Percentiles rank a stretch among this genome's conserved stretches.
Evolutionary conservation across 2,888 invertebrate species (phyloP).

Genomic region (Mactromeris polynyma): DNA sequence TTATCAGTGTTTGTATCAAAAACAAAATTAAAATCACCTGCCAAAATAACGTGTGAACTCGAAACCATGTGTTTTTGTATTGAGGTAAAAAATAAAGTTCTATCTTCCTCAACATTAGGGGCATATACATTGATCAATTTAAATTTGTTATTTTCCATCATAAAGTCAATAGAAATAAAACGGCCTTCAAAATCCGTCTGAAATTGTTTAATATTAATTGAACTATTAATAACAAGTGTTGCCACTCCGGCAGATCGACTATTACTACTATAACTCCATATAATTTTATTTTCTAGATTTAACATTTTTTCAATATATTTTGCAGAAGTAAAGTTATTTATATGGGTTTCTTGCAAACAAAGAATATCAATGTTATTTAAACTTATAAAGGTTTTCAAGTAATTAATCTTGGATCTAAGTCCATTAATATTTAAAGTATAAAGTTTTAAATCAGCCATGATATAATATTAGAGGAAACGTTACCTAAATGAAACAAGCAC

Average conservation of each 20-base stretch:
- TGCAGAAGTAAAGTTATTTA: slow-evolving; percentile 21
- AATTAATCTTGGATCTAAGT: slow-evolving; percentile 44
- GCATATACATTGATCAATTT: background rate
- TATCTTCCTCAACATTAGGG: background rate
- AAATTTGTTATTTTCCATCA: background rate
- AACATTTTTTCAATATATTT: slow-evolving; percentile 32
- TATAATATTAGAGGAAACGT: background rate
- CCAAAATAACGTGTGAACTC: background rate
- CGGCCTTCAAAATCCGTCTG: slow-evolving; percentile 42
- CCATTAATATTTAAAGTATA: slow-evolving; percentile 50
- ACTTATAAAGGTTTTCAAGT: slow-evolving; percentile 11
- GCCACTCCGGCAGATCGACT: slow-evolving; percentile 4
- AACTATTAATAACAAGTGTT: slow-evolving; percentile 26
- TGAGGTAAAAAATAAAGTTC: background rate
- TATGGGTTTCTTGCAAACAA: slow-evolving; percentile 40
- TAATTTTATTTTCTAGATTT: slow-evolving; percentile 21
- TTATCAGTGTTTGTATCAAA: no score
- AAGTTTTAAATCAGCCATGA: slow-evolving; percentile 34
- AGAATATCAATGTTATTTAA: slow-evolving; percentile 44
- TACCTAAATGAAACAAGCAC: no score
- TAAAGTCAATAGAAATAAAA: slow-evolving; percentile 18
- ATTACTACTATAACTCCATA: slow-evolving; percentile 41
- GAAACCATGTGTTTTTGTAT: background rate
- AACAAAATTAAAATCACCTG: background rate
- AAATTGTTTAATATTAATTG: slow-evolving; percentile 21